Base-by-base conservation (phyloP, 2,888 invertebrate genomes). In the Lithosia quadra region DNA sequence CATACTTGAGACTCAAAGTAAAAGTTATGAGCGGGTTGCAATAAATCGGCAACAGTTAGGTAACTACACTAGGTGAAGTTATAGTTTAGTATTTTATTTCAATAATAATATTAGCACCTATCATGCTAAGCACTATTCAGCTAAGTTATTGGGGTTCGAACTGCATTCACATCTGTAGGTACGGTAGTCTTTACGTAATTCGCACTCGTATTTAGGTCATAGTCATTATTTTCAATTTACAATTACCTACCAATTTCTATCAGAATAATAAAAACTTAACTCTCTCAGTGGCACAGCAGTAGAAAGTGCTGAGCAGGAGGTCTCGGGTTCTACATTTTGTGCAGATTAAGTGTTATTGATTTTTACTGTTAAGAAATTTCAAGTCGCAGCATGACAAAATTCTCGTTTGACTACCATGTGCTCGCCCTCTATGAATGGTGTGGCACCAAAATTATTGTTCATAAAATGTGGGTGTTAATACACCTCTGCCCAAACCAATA, bases 1-100 rank as follows among this genome's bases (percentile, higher is more conserved):
- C 78, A 73, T 71, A 71, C 63, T 72, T 61, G 59, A 67, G 81
- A 64, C 64, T 13, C 71, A 86, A 86, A 72, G 68, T 43, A 77
- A 36, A 73, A 75, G 79, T 75, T 64, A 24, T 13, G 1, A 69
- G 78, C 76, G 76, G 22, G 3, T 28, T 63, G 3, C 22, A 63
- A 21, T 15, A 21, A 33, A 34, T 34, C 15, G 15, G 22, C 9
- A 34, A 15, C 36, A 7, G 9, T 3, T 22, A 36, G 22, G 13
- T n/a, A n/a, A n/a, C n/a, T n/a, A n/a, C n/a, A n/a, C 36, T 15
- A 36, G 15, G 21, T 22, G 22, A 15, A 8, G 1, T 1, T 22
- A 8, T 63, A 21, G 33, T 13, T 21, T 33, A 0, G 21, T 21
- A n/a, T 55, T 21, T 55, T 5, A 55, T 55, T n/a, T n/a, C 1